Base-by-base conservation (phyloP, 1,140 invertebrate genomes). In the Nautilus pompilius region DNA sequence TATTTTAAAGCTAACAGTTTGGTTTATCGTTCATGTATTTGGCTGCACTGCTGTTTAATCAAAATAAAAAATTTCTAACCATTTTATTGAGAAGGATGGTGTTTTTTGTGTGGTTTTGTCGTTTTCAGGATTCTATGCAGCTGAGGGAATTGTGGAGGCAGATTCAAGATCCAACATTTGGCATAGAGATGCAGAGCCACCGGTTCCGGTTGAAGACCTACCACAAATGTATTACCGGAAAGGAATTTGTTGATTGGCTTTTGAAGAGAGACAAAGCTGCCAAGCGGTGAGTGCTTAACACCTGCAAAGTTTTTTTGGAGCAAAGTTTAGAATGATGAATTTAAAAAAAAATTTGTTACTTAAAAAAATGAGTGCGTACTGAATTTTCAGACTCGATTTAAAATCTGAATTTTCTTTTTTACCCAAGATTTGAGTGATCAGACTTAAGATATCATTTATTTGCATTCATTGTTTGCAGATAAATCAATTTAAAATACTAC, bases 221-320 rank as follows among this genome's bases (percentile, higher is more conserved):
- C 75, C 81, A 86, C 45, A 86, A 87, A 64, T 90, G 89, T 74
- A 88, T 91, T 71, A 76, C 87, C 32, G 91, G 90, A 15, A 88
- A 85, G 56, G 88, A 91, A 73, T 77, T 92, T 24, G 89, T 92
- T 5, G 89, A 91, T 72, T 93, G 90, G 90, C 83, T 92, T 48
- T 85, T 91, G 54, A 81, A 83, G 58, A 88, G 90, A 71, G 87
- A 89, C 71, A 90, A 90, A 80, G 88, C 88, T 29, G 83, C 80
- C 4, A 82, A 80, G 30, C 78, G 87, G 89, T 89, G 41, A 53
- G 15, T 49, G 26, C 10, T 24, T 53, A 28, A 8, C 22, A 28
- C 45, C 24, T 46, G 24, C 45, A 46, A 46, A 13, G 3, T 46
- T 46, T 17, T 3, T 46, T 46, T 46, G 24, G 36, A 41, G n/a